A percentile compares a stretch with the other conserved stretches of the same genome.
phyloP scores from a whole-genome alignment of 2,113 vertebrate genomes.

The Parotia lawesii region DNA sequence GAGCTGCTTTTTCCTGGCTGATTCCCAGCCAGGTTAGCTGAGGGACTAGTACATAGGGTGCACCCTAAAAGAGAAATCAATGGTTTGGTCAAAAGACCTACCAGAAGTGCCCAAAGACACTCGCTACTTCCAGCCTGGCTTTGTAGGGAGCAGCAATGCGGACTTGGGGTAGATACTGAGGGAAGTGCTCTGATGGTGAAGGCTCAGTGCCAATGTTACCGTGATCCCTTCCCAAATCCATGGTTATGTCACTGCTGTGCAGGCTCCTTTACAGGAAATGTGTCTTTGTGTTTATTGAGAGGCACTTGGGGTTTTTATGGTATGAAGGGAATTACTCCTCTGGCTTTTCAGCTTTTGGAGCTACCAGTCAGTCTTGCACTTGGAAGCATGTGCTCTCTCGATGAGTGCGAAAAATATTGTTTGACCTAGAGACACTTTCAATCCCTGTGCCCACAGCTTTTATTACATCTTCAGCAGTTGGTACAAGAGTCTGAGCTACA shows the following conservation, averaged over 20 bases:
- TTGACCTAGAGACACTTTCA: not conserved
- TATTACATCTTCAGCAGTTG: not conserved
- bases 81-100: not conserved
- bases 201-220: not conserved
- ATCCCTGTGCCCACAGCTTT: not conserved
- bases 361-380: not conserved
- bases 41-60: not conserved
- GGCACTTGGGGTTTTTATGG: not conserved
- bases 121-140: not conserved
- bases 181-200: not conserved
- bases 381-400: not conserved
- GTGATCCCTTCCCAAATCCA: not conserved
- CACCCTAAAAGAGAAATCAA: not conserved
- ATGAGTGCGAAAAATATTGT: not conserved
- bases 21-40: not conserved
- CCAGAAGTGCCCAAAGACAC: not conserved
- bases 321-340: not conserved
- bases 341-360: not conserved
- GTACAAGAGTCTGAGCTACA: not conserved
- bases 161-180: rapidly evolving
- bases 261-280: not conserved
- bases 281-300: not conserved
- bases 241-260: not conserved
- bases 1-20: not conserved
- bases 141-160: not conserved